phyloP scores from a whole-genome alignment of 2,888 invertebrate genomes.

The Heliconius hortense region DNA sequence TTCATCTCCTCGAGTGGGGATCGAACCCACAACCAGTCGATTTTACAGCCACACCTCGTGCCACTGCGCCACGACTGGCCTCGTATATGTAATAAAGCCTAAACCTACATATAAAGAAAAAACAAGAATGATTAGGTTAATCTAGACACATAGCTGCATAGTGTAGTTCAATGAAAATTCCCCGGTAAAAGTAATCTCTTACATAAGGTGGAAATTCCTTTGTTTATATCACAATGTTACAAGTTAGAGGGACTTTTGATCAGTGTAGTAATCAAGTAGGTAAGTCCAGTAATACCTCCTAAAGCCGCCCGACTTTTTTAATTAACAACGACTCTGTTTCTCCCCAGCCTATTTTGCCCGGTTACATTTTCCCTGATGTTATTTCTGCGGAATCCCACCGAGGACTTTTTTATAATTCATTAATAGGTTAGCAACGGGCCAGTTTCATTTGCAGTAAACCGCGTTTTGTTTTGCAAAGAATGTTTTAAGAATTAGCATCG shows the following conservation, averaged over 20 bases:
- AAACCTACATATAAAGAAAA: background rate
- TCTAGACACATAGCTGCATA: background rate
- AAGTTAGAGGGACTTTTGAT: conserved; percentile 40
- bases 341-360: conserved; percentile 40
- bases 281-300: conserved; percentile 48
- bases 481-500: conserved; percentile 21
- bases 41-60: too few species aligned
- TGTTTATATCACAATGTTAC: conserved; percentile 28
- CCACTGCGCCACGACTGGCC: too few species aligned
- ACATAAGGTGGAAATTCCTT: conserved; percentile 27
- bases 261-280: conserved; percentile 49
- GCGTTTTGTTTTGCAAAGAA: conserved; percentile 21
- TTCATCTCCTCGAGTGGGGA: too few species aligned
- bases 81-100: background rate
- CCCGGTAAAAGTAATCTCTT: background rate
- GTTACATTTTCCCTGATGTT: conserved; percentile 38
- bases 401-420: conserved; percentile 37
- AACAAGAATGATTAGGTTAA: background rate
- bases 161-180: conserved; percentile 4
- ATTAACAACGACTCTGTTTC: conserved; percentile 50
- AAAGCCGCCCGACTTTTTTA: conserved; percentile 52
- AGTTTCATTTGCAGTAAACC: conserved; percentile 34
- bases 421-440: conserved; percentile 29
- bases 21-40: too few species aligned
- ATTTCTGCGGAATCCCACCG: conserved; percentile 36